Evolutionary conservation across 2,113 vertebrate species (phyloP).

Genomic region (Solea senegalensis): DNA sequence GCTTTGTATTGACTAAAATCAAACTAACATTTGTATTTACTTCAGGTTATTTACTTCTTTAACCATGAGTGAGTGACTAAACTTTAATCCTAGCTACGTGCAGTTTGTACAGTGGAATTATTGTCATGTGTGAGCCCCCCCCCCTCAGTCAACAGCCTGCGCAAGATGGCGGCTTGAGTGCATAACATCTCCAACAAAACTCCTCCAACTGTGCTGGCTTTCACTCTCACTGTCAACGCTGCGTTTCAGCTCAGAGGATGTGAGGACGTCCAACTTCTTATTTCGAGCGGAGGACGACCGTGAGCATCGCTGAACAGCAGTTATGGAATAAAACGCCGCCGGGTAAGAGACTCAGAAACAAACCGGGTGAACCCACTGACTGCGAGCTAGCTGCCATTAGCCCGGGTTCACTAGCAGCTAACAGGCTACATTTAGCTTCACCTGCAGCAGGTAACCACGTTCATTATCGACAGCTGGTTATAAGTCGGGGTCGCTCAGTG

Average conservation of each 20-base stretch:
- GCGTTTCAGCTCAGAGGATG: not conserved
- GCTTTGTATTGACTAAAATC: no score
- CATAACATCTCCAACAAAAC: constrained; percentile 37
- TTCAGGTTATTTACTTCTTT: no score
- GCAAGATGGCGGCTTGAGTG: constrained; percentile 69
- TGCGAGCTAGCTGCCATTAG: constrained; percentile 37
- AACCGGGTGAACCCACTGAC: constrained; percentile 13
- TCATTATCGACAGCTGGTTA: not conserved
- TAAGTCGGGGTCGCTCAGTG: not conserved
- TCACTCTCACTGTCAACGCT: not conserved
- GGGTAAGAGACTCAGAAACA: constrained; percentile 42
- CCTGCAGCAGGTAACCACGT: not conserved
- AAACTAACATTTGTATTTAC: no score
- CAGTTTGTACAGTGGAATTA: no score
- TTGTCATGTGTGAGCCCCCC: constrained; percentile 1
- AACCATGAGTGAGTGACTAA: no score
- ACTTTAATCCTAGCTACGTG: no score
- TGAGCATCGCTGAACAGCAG: not conserved
- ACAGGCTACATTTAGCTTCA: constrained; percentile 31
- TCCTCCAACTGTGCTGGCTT: constrained; percentile 26
- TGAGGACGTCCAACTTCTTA: not conserved
- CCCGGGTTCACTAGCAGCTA: constrained; percentile 4
- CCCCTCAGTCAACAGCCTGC: not conserved
- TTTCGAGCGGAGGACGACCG: not conserved
- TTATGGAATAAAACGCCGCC: constrained; percentile 52